Percentiles rank a stretch among this genome's conserved stretches.
phyloP scores from a whole-genome alignment of 2,888 invertebrate genomes.

The Spisula subtruncata region DNA sequence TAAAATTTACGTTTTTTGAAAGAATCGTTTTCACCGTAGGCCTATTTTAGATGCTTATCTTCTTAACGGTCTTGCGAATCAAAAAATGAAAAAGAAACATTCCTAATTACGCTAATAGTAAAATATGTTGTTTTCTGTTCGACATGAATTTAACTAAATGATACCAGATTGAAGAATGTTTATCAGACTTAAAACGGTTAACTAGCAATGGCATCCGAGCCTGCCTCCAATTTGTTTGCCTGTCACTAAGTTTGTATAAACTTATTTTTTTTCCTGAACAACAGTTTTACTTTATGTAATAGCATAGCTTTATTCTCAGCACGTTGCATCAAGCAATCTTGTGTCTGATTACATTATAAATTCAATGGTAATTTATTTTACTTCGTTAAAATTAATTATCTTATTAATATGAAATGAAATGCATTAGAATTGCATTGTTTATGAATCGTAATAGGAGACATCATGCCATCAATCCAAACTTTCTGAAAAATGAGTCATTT shows the following conservation, averaged over 20 bases:
- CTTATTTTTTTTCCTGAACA: background rate
- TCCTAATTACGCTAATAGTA: constrained; percentile 14
- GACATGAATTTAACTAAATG: constrained; percentile 17
- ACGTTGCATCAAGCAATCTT: no score
- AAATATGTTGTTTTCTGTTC: constrained; percentile 16
- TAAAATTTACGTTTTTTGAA: background rate
- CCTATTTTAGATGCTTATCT: background rate
- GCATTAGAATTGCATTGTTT: no score
- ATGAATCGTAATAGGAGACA: no score
- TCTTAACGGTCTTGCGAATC: constrained; percentile 1
- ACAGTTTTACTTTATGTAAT: no score
- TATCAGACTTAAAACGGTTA: background rate
- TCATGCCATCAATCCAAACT: no score
- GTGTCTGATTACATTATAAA: no score
- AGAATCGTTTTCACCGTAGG: background rate
- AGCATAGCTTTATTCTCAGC: no score
- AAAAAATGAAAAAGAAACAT: constrained; percentile 7
- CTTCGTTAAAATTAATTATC: no score
- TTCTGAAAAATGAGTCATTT: background rate
- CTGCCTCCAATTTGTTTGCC: constrained; percentile 9
- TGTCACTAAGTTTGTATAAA: background rate
- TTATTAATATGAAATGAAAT: no score
- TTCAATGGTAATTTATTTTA: no score
- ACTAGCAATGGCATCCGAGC: background rate
- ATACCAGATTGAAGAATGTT: background rate